phyloP scores from a whole-genome alignment of 2,797 vertebrate species.

The Thalassophryne amazonica region DNA sequence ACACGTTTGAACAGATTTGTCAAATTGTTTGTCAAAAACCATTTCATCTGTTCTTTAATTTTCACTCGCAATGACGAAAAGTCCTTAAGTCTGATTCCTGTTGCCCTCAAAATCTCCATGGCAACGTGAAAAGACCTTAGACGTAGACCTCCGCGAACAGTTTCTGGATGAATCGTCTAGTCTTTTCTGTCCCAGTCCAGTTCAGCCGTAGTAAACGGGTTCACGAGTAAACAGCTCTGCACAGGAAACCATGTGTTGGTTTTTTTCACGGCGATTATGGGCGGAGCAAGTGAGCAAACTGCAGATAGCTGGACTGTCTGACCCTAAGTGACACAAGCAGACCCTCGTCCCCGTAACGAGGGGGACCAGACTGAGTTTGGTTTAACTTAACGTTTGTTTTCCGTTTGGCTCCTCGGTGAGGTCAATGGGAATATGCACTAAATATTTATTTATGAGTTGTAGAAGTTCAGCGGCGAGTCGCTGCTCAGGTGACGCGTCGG shows the following conservation, averaged over 20 bases:
- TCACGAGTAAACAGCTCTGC: too few relatives aligned
- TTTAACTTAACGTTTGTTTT: constrained; percentile 79
- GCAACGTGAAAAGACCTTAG: not conserved
- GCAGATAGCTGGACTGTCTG: constrained; percentile 85
- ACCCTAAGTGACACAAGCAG: constrained; percentile 49
- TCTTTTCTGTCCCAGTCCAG: too few relatives aligned
- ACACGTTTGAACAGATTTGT: too few relatives aligned
- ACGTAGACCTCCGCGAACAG: too few relatives aligned
- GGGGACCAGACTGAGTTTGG: constrained; percentile 78
- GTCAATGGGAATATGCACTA: constrained; percentile 82
- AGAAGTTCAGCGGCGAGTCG: constrained; percentile 68
- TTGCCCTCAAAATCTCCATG: not conserved
- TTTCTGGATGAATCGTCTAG: too few relatives aligned
- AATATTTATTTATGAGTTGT: constrained; percentile 85
- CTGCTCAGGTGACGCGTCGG: constrained; percentile 70
- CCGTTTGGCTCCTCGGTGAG: constrained; percentile 69
- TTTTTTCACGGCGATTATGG: too few relatives aligned
- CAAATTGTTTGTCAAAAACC: too few relatives aligned
- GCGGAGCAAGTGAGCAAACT: too few relatives aligned
- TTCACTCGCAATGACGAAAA: too few relatives aligned
- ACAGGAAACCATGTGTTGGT: too few relatives aligned
- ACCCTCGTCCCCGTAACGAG: constrained; percentile 61
- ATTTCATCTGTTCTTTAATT: too few relatives aligned
- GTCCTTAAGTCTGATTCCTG: constrained; percentile 5
- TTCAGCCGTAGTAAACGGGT: too few relatives aligned